Conservation (phyloP, 2,797 vertebrate genomes). For the Anabacerthia variegaticeps region DNA sequence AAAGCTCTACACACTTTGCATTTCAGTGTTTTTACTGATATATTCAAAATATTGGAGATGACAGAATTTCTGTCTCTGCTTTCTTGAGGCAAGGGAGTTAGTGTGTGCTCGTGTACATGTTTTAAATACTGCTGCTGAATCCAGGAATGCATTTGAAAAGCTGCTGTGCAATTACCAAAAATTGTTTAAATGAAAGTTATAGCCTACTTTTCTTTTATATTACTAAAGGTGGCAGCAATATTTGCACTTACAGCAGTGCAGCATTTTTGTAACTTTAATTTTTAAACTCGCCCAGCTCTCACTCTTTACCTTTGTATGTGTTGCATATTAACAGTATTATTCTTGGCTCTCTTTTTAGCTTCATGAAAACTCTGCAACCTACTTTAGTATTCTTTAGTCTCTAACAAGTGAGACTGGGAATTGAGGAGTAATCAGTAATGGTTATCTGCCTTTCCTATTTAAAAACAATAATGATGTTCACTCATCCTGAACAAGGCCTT, state of each 20-base stretch:
- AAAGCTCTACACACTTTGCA: neutral
- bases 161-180: neutral
- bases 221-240: neutral
- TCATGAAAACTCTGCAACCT: conserved; percentile 71
- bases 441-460: conserved; percentile 85
- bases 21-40: neutral
- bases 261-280: conserved; percentile 6
- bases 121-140: neutral
- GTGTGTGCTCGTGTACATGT: neutral
- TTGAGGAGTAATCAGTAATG: conserved; percentile 82
- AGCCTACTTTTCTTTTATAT: neutral
- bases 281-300: conserved; percentile 29
- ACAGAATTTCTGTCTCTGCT: neutral
- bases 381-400: conserved; percentile 74
- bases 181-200: neutral
- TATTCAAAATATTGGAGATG: neutral
- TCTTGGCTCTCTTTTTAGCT: conserved; percentile 61
- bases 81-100: neutral
- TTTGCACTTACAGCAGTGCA: neutral
- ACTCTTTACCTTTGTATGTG: conserved; percentile 23
- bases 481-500: conserved; percentile 81
- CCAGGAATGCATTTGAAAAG: neutral
- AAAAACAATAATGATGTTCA: conserved; percentile 85
- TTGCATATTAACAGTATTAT: conserved; percentile 65
- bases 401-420: conserved; percentile 79